Percentiles rank a stretch among this genome's conserved stretches.
Conservation (phyloP, 37 sponge, comb jelly and placozoan genomes). For the Ephydatia muelleri region DNA sequence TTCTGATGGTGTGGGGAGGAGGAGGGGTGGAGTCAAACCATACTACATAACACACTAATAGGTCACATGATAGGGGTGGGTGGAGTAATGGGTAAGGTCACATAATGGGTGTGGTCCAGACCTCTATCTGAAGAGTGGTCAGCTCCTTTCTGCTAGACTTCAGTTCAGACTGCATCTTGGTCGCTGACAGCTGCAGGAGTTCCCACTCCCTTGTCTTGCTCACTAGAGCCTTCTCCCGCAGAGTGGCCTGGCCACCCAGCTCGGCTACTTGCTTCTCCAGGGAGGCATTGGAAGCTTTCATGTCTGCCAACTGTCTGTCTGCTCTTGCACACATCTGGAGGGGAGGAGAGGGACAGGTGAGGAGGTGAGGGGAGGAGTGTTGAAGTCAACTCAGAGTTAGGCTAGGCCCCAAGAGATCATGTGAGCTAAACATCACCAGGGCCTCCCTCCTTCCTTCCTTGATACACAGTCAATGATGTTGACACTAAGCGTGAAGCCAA, state of each 20-base stretch:
- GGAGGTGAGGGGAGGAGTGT: background rate
- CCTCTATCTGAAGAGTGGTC: background rate
- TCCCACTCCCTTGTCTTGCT: background rate
- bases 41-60: no score
- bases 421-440: no score
- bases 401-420: no score
- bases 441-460: no score
- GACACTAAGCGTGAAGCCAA: no score
- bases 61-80: background rate
- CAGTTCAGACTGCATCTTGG: background rate
- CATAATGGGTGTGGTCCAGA: background rate
- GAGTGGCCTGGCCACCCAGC: background rate
- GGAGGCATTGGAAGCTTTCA: background rate
- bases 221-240: slow-evolving; percentile 1
- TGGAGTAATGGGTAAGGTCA: background rate
- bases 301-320: slow-evolving; percentile 2
- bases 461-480: no score
- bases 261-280: background rate
- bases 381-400: no score
- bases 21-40: no score
- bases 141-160: background rate
- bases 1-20: no score
- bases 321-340: background rate
- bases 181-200: background rate
- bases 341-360: background rate